Conservation (phyloP, 2,888 invertebrate genomes). For the Tiliacea citrago region DNA sequence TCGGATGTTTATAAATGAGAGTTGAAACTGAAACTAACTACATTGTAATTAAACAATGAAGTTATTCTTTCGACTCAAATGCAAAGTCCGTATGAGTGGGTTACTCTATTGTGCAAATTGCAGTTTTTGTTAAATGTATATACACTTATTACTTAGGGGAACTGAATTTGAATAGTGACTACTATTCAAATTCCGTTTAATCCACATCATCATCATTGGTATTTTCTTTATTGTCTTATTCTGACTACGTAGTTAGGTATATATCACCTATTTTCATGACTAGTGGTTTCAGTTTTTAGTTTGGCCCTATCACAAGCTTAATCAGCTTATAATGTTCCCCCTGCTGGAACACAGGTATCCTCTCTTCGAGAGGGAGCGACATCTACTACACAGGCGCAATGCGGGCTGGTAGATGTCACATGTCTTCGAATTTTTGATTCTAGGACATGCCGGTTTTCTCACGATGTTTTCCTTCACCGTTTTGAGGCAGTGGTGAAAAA, state of each 20-base stretch:
- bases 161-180: too few relatives aligned
- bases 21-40: not conserved
- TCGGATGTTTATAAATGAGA: not conserved
- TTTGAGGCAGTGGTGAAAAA: too few relatives aligned
- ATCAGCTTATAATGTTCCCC: too few relatives aligned
- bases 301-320: too few relatives aligned
- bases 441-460: too few relatives aligned
- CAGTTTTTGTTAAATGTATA: not conserved
- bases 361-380: too few relatives aligned
- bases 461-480: too few relatives aligned
- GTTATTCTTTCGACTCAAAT: not conserved
- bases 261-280: not conserved
- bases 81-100: not conserved
- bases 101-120: not conserved
- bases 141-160: too few relatives aligned
- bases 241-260: not conserved
- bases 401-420: too few relatives aligned
- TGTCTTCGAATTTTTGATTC: too few relatives aligned
- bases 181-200: not conserved
- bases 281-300: not conserved
- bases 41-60: conserved; percentile 1
- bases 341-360: too few relatives aligned
- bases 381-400: too few relatives aligned
- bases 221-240: not conserved
- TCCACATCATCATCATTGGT: not conserved